Evolutionary conservation across 2,797 vertebrate genomes (phyloP).

Genomic region (Danio aesculapii): DNA sequence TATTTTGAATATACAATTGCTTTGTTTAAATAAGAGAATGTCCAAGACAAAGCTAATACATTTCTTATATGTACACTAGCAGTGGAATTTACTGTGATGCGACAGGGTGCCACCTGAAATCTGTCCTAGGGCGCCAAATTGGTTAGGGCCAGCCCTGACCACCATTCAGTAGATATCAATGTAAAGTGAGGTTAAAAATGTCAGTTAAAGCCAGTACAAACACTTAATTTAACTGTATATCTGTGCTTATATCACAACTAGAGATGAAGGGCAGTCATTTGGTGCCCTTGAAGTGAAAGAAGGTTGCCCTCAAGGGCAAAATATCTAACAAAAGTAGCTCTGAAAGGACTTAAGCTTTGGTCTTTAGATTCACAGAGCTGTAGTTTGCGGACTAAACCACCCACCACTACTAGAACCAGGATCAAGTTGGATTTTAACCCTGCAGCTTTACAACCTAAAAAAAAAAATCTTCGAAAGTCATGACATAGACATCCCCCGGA

Average conservation of each 20-base stretch:
- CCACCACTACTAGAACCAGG: slow-evolving; percentile 18
- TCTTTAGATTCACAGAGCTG: slow-evolving; percentile 15
- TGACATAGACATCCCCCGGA: not conserved
- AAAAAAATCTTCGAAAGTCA: slow-evolving; percentile 10
- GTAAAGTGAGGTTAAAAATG: not conserved
- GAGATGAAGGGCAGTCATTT: not conserved
- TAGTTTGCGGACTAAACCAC: not conserved
- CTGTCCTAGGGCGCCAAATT: no score
- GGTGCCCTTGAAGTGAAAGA: not conserved
- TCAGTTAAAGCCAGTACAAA: not conserved
- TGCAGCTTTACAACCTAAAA: slow-evolving; percentile 15
- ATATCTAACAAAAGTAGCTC: slow-evolving; percentile 8
- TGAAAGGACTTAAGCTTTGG: slow-evolving; percentile 20
- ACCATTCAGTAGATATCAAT: not conserved
- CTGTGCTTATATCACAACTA: not conserved
- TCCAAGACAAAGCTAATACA: no score
- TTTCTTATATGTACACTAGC: no score
- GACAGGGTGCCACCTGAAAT: no score
- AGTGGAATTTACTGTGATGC: no score
- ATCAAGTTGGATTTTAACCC: slow-evolving; percentile 35
- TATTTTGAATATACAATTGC: no score
- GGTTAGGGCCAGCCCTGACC: no score
- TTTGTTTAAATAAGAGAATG: no score
- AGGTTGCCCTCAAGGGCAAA: slow-evolving; percentile 35
- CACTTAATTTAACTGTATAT: not conserved